Conservation (phyloP, 2,888 invertebrate genomes). For the Strigamia crassipes region DNA sequence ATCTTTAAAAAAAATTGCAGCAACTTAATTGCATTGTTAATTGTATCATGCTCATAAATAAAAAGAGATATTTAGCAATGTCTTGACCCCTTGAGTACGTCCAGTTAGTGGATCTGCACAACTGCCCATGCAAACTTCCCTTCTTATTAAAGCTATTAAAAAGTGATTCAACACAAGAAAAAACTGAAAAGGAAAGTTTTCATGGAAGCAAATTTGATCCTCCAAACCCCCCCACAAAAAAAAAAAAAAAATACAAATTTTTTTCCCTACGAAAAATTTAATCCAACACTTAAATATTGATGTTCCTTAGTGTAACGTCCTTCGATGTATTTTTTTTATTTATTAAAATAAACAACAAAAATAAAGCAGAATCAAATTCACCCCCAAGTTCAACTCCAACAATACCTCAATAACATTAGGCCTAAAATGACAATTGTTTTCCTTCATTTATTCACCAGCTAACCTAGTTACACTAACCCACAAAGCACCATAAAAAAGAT, state of each 20-base stretch:
- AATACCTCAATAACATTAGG: neutral
- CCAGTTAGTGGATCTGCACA: neutral
- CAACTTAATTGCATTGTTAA: neutral
- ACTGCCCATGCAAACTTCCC: slow-evolving; percentile 9
- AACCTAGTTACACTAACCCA: neutral
- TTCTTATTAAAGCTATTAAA: slow-evolving; percentile 6
- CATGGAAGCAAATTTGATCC: neutral
- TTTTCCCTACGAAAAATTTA: neutral
- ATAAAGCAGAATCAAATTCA: neutral
- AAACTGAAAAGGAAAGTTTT: neutral
- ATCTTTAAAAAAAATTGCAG: neutral
- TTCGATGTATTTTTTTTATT: too few species aligned
- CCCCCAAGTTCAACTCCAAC: neutral
- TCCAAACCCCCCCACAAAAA: neutral
- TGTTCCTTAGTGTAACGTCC: too few species aligned
- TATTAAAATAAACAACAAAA: too few species aligned
- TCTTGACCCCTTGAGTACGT: neutral
- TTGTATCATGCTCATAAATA: neutral
- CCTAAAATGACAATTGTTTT: neutral
- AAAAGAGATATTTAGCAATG: neutral
- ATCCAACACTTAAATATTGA: neutral
- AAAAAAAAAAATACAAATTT: neutral
- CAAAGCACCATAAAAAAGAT: neutral
- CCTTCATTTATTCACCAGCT: neutral
- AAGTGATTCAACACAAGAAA: neutral